Evolutionary conservation across 2,113 vertebrate species (phyloP).

Genomic region (Seriola rivoliana): DNA sequence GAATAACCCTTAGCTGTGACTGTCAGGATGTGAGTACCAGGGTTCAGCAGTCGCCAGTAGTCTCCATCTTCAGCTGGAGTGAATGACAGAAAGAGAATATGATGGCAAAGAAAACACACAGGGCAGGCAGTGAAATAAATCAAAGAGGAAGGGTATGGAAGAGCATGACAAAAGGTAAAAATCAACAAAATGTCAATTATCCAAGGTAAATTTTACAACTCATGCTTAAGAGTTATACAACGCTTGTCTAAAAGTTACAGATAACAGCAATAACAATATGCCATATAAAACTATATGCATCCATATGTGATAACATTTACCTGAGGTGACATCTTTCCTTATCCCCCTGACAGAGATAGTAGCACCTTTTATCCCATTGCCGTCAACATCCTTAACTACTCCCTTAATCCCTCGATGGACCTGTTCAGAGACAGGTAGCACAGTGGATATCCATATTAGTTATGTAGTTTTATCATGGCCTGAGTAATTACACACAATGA

Average conservation of each 20-base stretch:
- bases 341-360: conserved; percentile 90
- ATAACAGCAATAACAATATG: not conserved
- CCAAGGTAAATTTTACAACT: not conserved
- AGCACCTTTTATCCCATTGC: conserved; percentile 92
- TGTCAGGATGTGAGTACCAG: conserved; percentile 89
- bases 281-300: not conserved
- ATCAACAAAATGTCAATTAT: not conserved
- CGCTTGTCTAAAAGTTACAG: not conserved
- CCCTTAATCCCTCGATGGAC: conserved; percentile 96
- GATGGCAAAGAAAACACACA: not conserved
- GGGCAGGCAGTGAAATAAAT: not conserved
- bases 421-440: conserved; percentile 73
- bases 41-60: conserved; percentile 93
- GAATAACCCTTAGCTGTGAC: conserved; percentile 91
- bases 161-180: not conserved
- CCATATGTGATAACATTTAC: conserved; percentile 76
- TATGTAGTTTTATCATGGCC: not conserved
- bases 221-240: not conserved
- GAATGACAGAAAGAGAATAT: too few relatives aligned
- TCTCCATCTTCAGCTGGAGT: conserved; percentile 91
- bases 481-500: not conserved
- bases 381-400: conserved; percentile 89
- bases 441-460: not conserved
- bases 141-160: not conserved
- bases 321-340: conserved; percentile 92